Conservation (phyloP, 53 echinoderm and acorn worm species). For the Paelopatides confundens region DNA sequence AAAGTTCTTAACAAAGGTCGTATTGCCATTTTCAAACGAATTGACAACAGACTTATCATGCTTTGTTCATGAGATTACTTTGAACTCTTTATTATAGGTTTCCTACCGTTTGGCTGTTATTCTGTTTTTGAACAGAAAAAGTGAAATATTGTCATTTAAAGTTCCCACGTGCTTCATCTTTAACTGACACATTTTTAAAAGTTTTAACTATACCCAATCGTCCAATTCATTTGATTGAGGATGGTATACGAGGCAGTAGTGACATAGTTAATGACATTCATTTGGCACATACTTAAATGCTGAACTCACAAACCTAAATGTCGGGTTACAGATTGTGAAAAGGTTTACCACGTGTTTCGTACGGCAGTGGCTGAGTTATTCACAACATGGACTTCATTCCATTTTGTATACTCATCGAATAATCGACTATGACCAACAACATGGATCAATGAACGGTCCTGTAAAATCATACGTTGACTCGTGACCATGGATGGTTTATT, state of each 20-base stretch:
- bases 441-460: slow-evolving; percentile 18
- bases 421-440: slow-evolving; percentile 25
- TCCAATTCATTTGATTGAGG: slow-evolving; percentile 30
- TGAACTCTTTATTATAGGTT: not conserved
- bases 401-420: slow-evolving; percentile 42
- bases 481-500: slow-evolving; percentile 18
- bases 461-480: slow-evolving; percentile 20
- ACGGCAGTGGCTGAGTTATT: not conserved
- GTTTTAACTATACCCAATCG: slow-evolving; percentile 35
- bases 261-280: slow-evolving; percentile 17
- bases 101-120: slow-evolving; percentile 19
- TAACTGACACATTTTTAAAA: slow-evolving; percentile 24
- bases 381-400: slow-evolving; percentile 20
- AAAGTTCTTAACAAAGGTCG: slow-evolving; percentile 21
- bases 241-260: slow-evolving; percentile 6
- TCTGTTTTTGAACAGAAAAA: slow-evolving; percentile 15
- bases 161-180: not conserved
- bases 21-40: not conserved
- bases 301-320: not conserved
- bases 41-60: slow-evolving; percentile 12
- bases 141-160: slow-evolving; percentile 13
- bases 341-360: slow-evolving; percentile 17
- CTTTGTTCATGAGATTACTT: not conserved
- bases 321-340: slow-evolving; percentile 34
- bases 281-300: slow-evolving; percentile 40